These are phyloP conservation scores for Magallana nippona DNA, from an alignment of 2,888 invertebrate species.

Conservation along the genomic window DNA sequence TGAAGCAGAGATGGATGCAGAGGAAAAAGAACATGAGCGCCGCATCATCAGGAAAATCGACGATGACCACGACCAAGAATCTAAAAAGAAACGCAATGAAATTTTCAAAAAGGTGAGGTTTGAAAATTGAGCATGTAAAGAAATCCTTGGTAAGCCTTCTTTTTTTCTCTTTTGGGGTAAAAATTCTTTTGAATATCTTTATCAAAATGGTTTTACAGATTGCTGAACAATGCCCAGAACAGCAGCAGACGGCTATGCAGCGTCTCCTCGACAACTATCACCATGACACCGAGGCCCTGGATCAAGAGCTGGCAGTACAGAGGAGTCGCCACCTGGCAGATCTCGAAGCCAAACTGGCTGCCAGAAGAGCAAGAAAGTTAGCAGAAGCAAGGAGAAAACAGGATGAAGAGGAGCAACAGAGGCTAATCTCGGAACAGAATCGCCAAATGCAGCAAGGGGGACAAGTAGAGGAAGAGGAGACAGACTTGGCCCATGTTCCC, in stretches of 20 bases:
- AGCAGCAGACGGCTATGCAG: constrained; percentile 69
- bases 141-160: background rate
- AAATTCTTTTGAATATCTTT: background rate
- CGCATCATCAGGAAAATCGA: constrained; percentile 65
- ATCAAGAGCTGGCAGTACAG: constrained; percentile 67
- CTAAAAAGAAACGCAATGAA: constrained; percentile 61
- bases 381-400: constrained; percentile 66
- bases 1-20: constrained; percentile 72
- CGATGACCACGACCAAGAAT: constrained; percentile 67
- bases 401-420: constrained; percentile 74
- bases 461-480: constrained; percentile 44
- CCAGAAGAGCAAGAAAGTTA: constrained; percentile 66
- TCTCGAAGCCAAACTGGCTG: constrained; percentile 73
- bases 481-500: constrained; percentile 67
- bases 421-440: constrained; percentile 72
- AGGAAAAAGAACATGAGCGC: constrained; percentile 71
- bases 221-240: constrained; percentile 62
- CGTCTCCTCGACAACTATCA: constrained; percentile 73
- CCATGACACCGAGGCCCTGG: constrained; percentile 66
- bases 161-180: background rate
- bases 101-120: constrained; percentile 58
- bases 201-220: constrained; percentile 42
- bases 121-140: too few relatives aligned
- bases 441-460: constrained; percentile 68
- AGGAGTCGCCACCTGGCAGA: constrained; percentile 71